Percentiles rank a stretch among this genome's conserved stretches.
Evolutionary conservation across 1,140 invertebrate genomes (phyloP).

Genomic region (Drosophila murphyi): DNA sequence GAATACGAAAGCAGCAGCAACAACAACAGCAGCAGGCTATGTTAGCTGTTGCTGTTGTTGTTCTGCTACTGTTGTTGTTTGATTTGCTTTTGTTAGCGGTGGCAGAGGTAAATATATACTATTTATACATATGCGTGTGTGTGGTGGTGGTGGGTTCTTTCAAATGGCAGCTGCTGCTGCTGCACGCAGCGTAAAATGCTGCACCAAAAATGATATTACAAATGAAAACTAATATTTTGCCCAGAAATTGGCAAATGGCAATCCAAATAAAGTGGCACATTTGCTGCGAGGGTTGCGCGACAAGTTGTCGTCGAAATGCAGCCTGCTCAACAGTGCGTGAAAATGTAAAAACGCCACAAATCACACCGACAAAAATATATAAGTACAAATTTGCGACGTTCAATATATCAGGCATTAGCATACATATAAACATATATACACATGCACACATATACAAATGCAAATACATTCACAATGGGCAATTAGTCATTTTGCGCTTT

Average conservation of each 20-base stretch:
- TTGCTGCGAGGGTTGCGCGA: slow-evolving; percentile 47
- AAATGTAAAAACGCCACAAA: not conserved
- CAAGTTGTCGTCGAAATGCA: slow-evolving; percentile 17
- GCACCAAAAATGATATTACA: slow-evolving; percentile 4
- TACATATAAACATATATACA: slow-evolving; percentile 5
- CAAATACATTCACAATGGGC: slow-evolving; percentile 44
- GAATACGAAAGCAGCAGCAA: slow-evolving; percentile 24
- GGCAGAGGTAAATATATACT: slow-evolving; percentile 14
- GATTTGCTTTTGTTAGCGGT: slow-evolving; percentile 29
- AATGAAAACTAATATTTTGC: slow-evolving; percentile 46
- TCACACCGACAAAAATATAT: not conserved
- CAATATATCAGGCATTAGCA: slow-evolving; percentile 42
- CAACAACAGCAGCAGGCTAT: slow-evolving; percentile 12
- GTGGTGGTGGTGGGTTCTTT: slow-evolving; percentile 46
- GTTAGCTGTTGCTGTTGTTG: slow-evolving; percentile 27
- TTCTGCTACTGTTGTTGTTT: slow-evolving; percentile 18
- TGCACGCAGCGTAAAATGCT: slow-evolving; percentile 29
- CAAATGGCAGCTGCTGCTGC: slow-evolving; percentile 49
- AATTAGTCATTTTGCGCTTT: slow-evolving; percentile 80
- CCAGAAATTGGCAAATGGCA: slow-evolving; percentile 14
- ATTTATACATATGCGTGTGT: slow-evolving; percentile 10
- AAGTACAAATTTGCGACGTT: slow-evolving; percentile 8
- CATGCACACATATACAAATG: not conserved
- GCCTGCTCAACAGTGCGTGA: slow-evolving; percentile 29
- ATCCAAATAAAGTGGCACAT: slow-evolving; percentile 31